Conservation (phyloP, 2,888 invertebrate genomes). For the Drosophila putrida region DNA sequence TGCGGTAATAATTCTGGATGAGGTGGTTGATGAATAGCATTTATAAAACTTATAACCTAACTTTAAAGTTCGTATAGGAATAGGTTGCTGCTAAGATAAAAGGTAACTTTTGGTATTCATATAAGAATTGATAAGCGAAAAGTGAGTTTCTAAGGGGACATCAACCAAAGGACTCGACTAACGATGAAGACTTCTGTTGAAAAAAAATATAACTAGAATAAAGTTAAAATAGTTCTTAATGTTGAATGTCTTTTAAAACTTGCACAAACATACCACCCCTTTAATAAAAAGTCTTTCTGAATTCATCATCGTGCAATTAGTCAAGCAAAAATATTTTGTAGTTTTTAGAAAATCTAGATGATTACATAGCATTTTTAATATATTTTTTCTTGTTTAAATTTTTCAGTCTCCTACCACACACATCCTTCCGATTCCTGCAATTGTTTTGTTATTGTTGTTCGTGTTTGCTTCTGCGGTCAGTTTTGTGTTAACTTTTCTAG, state of each 20-base stretch:
- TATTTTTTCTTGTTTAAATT: slow-evolving; percentile 49
- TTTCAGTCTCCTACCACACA: slow-evolving; percentile 30
- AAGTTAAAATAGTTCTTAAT: no score
- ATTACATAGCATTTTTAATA: slow-evolving; percentile 7
- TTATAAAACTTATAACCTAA: no score
- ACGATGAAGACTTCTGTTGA: background rate
- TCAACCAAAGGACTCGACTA: background rate
- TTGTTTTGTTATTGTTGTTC: slow-evolving; percentile 55
- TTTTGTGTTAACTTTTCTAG: slow-evolving; percentile 58
- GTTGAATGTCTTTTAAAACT: no score
- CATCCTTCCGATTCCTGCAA: slow-evolving; percentile 34
- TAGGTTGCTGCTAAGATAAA: no score
- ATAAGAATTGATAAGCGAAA: background rate
- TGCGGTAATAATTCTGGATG: background rate
- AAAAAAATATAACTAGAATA: background rate
- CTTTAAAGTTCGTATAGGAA: no score
- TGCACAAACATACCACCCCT: no score
- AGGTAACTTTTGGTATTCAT: background rate
- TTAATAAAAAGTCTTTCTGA: no score
- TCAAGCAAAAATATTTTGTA: background rate
- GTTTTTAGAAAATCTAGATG: background rate
- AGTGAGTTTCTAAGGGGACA: background rate
- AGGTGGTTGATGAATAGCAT: no score
- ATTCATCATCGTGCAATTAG: background rate
- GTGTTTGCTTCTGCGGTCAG: slow-evolving; percentile 57